Conservation (phyloP, 2,797 vertebrate species). For the Falco novaeseelandiae region DNA sequence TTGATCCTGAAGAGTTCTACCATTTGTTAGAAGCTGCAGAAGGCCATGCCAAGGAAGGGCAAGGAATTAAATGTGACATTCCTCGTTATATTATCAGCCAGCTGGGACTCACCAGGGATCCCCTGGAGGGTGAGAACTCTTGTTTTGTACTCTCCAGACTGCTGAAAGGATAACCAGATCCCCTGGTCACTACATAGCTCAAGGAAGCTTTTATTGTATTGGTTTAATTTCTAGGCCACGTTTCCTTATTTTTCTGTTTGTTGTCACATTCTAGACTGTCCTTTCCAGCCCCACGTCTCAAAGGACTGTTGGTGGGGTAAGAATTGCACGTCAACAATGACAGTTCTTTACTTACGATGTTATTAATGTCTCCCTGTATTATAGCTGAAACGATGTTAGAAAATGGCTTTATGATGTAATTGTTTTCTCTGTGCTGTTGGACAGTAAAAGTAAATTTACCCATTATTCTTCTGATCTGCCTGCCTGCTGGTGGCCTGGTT, state of each 20-base stretch:
- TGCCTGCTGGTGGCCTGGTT: not conserved
- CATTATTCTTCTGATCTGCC: not conserved
- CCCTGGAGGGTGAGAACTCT: conserved; percentile 87
- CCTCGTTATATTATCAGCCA: conserved; percentile 97
- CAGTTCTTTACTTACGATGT: conserved; percentile 49
- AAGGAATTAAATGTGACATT: conserved; percentile 96
- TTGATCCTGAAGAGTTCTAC: conserved; percentile 98
- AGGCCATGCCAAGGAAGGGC: conserved; percentile 95
- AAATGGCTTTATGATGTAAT: conserved; percentile 2
- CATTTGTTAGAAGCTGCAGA: conserved; percentile 96
- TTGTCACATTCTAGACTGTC: conserved; percentile 28
- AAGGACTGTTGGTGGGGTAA: not conserved
- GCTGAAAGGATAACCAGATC: not conserved
- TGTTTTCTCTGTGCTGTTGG: not conserved
- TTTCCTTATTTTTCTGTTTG: conserved; percentile 15
- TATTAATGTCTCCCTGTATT: conserved; percentile 40
- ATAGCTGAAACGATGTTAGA: not conserved
- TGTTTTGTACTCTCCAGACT: not conserved
- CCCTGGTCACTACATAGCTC: not conserved
- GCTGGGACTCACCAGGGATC: conserved; percentile 95
- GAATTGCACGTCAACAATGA: not conserved
- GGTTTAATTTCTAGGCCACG: not conserved
- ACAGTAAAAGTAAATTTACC: not conserved
- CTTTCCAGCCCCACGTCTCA: conserved; percentile 4
- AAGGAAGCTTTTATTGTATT: conserved; percentile 3